These are phyloP conservation scores for Alosa sapidissima DNA, from an alignment of 2,797 vertebrate species.

Conservation along the genomic window DNA sequence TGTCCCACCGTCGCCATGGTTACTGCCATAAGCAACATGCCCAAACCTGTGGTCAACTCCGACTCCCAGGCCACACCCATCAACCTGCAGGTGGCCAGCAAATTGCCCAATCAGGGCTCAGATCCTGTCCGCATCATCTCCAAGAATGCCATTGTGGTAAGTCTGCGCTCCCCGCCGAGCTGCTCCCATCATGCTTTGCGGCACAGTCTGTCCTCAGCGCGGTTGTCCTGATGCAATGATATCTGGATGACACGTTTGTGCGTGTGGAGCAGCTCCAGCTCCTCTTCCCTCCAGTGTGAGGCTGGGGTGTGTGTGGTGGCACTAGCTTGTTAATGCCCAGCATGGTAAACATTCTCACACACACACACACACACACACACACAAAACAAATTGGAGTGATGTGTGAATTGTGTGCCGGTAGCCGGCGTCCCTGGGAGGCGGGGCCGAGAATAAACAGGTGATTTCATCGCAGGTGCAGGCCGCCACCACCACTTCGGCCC, in stretches of 20 bases:
- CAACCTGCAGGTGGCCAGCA: constrained; percentile 95
- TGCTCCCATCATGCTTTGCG: background rate
- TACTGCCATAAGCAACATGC: constrained; percentile 87
- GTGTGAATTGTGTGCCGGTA: background rate
- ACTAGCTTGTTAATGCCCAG: background rate
- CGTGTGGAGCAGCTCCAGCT: background rate
- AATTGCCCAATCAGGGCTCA: constrained; percentile 85
- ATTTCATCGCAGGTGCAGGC: constrained; percentile 94
- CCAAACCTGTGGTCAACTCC: constrained; percentile 84
- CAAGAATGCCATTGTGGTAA: constrained; percentile 77
- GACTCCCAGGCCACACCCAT: constrained; percentile 89
- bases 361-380: background rate
- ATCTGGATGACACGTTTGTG: background rate
- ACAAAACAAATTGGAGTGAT: background rate
- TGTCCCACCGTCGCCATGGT: constrained; percentile 95
- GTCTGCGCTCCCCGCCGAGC: constrained; percentile 36
- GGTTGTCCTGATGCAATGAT: no score
- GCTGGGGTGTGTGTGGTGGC: background rate
- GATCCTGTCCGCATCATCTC: constrained; percentile 90
- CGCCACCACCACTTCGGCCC: constrained; percentile 77
- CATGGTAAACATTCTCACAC: background rate
- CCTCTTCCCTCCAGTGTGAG: background rate
- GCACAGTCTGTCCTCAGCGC: background rate
- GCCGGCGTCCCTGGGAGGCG: background rate
- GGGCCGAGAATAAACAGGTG: constrained; percentile 54